These are phyloP conservation scores for Torymus aiolomorphi DNA, from an alignment of 2,888 invertebrate genomes.

Conservation along the genomic window DNA sequence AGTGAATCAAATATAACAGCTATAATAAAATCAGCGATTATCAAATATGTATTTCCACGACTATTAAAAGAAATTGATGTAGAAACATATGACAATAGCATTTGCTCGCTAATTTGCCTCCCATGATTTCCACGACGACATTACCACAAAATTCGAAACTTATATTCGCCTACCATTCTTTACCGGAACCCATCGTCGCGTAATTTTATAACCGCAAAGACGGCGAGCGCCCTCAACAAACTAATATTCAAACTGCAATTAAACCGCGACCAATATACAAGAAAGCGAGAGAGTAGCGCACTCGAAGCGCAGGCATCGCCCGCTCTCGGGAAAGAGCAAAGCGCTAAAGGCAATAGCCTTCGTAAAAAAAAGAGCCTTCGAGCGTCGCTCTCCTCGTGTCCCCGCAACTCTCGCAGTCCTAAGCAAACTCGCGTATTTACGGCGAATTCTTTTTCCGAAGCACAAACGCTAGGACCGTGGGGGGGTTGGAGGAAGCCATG, in stretches of 20 bases:
- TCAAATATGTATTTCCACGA: too few species aligned
- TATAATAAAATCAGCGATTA: too few species aligned
- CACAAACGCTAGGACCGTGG: background rate
- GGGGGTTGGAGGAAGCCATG: background rate
- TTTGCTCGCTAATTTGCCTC: too few species aligned
- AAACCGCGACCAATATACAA: background rate
- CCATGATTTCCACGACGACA: too few species aligned
- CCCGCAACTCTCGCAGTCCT: constrained; percentile 21
- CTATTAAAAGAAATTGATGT: too few species aligned
- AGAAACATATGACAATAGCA: too few species aligned
- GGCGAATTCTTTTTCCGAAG: constrained; percentile 27
- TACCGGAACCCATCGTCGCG: too few species aligned
- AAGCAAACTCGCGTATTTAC: constrained; percentile 39
- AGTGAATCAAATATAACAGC: too few species aligned
- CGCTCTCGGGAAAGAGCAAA: background rate
- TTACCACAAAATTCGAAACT: too few species aligned
- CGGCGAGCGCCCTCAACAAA: background rate
- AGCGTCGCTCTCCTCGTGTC: constrained; percentile 10
- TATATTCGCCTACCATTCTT: too few species aligned
- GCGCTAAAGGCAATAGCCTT: constrained; percentile 6
- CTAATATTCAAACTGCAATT: constrained; percentile 9
- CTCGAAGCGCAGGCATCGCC: background rate
- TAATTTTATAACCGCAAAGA: too few species aligned
- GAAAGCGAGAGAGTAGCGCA: background rate
- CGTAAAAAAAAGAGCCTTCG: constrained; percentile 11